phyloP scores from a whole-genome alignment of 2,797 vertebrate genomes.

The Silurus aristotelis region DNA sequence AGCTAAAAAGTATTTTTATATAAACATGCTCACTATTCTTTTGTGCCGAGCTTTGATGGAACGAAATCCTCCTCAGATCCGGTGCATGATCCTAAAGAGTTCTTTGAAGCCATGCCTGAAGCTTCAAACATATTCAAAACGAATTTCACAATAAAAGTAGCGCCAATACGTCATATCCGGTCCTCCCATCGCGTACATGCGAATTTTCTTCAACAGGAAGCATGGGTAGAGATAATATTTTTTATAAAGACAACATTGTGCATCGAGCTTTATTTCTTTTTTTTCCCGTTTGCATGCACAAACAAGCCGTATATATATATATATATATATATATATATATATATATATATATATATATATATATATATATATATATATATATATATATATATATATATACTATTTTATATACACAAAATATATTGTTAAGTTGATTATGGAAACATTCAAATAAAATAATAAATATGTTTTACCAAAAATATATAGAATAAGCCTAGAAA shows the following conservation, averaged over 20 bases:
- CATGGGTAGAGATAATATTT: too few relatives aligned
- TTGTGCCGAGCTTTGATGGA: conserved; percentile 77
- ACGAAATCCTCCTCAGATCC: conserved; percentile 65
- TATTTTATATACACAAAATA: too few relatives aligned
- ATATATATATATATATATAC: too few relatives aligned
- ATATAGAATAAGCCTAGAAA: too few relatives aligned
- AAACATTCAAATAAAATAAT: too few relatives aligned
- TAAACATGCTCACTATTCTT: conserved; percentile 72
- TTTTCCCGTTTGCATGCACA: too few relatives aligned
- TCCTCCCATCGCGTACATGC: not conserved
- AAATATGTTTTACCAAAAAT: not conserved
- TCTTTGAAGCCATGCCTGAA: conserved; percentile 39
- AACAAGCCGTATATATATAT: too few relatives aligned
- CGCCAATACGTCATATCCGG: not conserved
- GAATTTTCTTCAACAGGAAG: too few relatives aligned
- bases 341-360: too few relatives aligned
- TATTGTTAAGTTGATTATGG: too few relatives aligned
- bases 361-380: too few relatives aligned
- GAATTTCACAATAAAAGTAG: conserved; percentile 49
- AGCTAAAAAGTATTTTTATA: not conserved
- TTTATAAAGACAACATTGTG: not conserved
- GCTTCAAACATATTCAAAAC: not conserved
- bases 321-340: too few relatives aligned
- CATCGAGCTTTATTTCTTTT: not conserved
- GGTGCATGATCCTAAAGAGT: conserved; percentile 37